Evolutionary conservation across 1,140 invertebrate genomes (phyloP).

Genomic region (Drosophila kikkawai): DNA sequence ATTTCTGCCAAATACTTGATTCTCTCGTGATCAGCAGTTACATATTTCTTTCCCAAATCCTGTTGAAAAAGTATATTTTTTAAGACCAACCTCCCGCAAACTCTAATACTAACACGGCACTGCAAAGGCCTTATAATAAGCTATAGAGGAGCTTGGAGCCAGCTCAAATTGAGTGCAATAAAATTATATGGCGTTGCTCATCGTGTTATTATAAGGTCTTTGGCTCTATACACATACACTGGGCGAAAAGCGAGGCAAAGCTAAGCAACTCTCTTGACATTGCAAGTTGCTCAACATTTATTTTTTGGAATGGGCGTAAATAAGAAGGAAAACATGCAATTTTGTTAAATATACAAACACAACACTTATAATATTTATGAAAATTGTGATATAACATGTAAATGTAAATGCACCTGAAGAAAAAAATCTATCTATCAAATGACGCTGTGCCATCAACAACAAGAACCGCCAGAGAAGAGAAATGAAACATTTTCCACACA

Average conservation of each 20-base stretch:
- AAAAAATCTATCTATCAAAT: conserved; percentile 76
- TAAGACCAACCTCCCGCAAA: conserved; percentile 15
- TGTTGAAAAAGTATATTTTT: conserved; percentile 26
- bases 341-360: conserved; percentile 66
- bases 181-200: background rate
- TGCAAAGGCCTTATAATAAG: conserved; percentile 1
- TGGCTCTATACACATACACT: conserved; percentile 8
- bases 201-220: background rate
- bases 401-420: conserved; percentile 81
- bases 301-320: conserved; percentile 67
- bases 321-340: conserved; percentile 51
- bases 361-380: conserved; percentile 64
- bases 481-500: conserved; percentile 43
- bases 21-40: background rate
- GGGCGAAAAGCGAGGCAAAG: conserved; percentile 40
- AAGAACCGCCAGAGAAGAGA: conserved; percentile 31
- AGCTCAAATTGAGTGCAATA: background rate
- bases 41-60: conserved; percentile 19
- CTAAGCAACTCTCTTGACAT: conserved; percentile 58
- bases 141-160: background rate
- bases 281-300: conserved; percentile 59
- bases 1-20: background rate
- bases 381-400: conserved; percentile 83
- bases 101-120: conserved; percentile 25
- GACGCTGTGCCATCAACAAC: conserved; percentile 75